A percentile compares a stretch with the other conserved stretches of the same genome.
Evolutionary conservation across 2,888 invertebrate species (phyloP).

Genomic region (Caenorhabditis afra): DNA sequence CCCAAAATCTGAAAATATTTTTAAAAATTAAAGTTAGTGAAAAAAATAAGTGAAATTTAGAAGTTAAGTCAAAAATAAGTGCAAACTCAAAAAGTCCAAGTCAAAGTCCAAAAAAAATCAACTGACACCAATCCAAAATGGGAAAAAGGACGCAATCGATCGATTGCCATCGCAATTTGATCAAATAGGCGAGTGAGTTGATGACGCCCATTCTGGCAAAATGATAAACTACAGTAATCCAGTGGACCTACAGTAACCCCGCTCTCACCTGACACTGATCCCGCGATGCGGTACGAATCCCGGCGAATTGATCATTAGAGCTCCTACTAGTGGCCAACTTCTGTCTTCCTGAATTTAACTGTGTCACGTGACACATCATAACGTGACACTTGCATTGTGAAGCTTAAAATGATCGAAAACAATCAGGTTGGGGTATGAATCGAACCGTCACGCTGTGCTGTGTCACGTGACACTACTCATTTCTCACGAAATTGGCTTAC

Average conservation of each 20-base stretch:
- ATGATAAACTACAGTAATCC: neutral
- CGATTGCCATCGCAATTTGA: conserved; percentile 17
- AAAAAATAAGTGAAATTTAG: too few species aligned
- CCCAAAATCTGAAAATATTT: too few species aligned
- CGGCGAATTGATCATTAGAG: conserved; percentile 47
- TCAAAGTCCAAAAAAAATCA: too few species aligned
- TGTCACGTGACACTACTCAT: neutral
- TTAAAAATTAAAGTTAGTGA: too few species aligned
- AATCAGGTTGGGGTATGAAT: neutral
- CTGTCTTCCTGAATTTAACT: conserved; percentile 28
- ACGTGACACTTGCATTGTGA: too few species aligned
- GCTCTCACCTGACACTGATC: conserved; percentile 21
- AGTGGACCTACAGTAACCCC: neutral
- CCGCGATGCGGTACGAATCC: conserved; percentile 51
- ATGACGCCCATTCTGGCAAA: conserved; percentile 46
- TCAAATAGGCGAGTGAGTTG: conserved; percentile 32
- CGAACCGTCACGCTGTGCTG: neutral
- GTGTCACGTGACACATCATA: too few species aligned
- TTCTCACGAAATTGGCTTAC: conserved; percentile 8
- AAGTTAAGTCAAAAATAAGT: too few species aligned
- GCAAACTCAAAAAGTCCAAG: too few species aligned
- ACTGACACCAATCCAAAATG: conserved; percentile 56
- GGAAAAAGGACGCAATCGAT: conserved; percentile 41
- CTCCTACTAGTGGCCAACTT: conserved; percentile 48
- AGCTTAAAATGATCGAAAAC: too few species aligned